Conservation (phyloP, 2,888 invertebrate species). For the Microplitis manilae region DNA sequence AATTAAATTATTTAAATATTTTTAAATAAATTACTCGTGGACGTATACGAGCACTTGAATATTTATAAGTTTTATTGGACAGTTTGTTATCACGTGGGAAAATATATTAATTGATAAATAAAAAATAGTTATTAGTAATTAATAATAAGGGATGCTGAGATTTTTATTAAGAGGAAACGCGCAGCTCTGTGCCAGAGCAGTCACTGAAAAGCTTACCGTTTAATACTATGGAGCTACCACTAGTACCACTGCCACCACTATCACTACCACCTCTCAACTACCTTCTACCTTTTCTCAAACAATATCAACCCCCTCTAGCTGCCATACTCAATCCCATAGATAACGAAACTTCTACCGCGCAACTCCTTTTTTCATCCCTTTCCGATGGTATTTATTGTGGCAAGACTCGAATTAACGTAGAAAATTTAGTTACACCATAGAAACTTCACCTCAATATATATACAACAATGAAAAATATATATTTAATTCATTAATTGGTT, state of each 20-base stretch:
- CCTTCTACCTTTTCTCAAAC: conserved; percentile 46
- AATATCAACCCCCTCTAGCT: conserved; percentile 49
- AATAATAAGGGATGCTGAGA: conserved; percentile 1
- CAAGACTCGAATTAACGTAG: not conserved
- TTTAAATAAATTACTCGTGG: too few relatives aligned
- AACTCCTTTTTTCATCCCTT: conserved; percentile 30
- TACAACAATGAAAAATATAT: too few relatives aligned
- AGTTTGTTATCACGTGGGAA: too few relatives aligned
- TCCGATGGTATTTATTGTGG: conserved; percentile 1
- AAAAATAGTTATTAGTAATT: not conserved
- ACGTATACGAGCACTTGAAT: too few relatives aligned
- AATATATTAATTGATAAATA: too few relatives aligned
- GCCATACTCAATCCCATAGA: conserved; percentile 38
- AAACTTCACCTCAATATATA: not conserved
- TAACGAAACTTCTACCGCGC: conserved; percentile 38
- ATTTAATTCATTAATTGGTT: too few relatives aligned
- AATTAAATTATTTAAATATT: too few relatives aligned
- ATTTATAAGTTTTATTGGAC: too few relatives aligned
- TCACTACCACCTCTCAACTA: not conserved
- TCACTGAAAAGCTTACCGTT: conserved; percentile 66
- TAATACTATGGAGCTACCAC: conserved; percentile 59
- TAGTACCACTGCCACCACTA: conserved; percentile 35
- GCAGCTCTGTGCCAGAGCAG: conserved; percentile 66
- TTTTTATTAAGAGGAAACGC: conserved; percentile 52
- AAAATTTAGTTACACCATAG: not conserved